Evolutionary conservation across 2,888 invertebrate genomes (phyloP).

Genomic region (Carterocephalus palaemon): DNA sequence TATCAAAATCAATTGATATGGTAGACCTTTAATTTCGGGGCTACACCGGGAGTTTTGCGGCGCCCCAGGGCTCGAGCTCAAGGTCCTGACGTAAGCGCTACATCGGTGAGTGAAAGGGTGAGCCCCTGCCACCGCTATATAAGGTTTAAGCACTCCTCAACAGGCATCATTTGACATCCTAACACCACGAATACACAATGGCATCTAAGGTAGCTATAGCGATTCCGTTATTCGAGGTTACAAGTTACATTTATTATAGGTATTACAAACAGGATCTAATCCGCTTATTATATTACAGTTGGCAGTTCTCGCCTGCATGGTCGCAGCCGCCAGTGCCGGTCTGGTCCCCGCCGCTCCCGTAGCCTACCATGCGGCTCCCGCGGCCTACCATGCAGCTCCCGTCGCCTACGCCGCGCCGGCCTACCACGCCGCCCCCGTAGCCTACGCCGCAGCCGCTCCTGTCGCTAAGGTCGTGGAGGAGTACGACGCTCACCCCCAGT

Average conservation of each 20-base stretch:
- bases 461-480: constrained; percentile 47
- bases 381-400: constrained; percentile 52
- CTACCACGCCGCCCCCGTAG: constrained; percentile 44
- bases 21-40: constrained; percentile 16
- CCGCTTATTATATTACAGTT: constrained; percentile 48
- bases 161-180: constrained; percentile 65
- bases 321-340: constrained; percentile 61
- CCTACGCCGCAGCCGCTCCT: constrained; percentile 42
- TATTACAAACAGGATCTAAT: neutral
- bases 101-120: constrained; percentile 68
- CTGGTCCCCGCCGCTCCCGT: constrained; percentile 51
- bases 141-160: constrained; percentile 58
- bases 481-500: constrained; percentile 62
- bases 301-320: constrained; percentile 57
- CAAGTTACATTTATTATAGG: too few relatives aligned
- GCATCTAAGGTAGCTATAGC: constrained; percentile 64
- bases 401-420: constrained; percentile 56
- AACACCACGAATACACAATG: constrained; percentile 60
- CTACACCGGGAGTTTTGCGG: constrained; percentile 26
- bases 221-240: neutral
- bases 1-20: constrained; percentile 5
- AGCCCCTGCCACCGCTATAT: constrained; percentile 61
- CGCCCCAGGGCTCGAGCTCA: constrained; percentile 59
- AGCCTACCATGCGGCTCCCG: constrained; percentile 51
- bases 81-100: constrained; percentile 50